Base-by-base conservation (phyloP, 2,797 vertebrate genomes). In the Cichlasoma orientale region DNA sequence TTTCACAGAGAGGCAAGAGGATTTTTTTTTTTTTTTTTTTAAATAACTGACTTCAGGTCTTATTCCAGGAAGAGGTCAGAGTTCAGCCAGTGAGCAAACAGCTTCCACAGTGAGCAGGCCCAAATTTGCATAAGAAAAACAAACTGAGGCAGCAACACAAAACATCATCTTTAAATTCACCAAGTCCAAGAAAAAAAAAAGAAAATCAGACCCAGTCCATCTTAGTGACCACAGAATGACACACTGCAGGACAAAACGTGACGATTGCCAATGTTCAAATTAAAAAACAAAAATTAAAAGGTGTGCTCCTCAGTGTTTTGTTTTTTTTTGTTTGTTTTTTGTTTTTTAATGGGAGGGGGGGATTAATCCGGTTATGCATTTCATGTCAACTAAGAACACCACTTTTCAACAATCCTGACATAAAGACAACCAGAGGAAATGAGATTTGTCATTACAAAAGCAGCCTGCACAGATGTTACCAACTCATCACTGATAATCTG, bases 61-160 rank as follows among this genome's bases (percentile, higher is more conserved):
- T 27, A 41, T 74, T 85, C 38, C 56, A 87, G 72, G 19, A 52
- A 55, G 38, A 83, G 75, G 85, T 90, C 75, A 87, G 70, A 79
- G 80, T 85, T 90, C 83, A 91, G 84, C 82, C 83, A 80, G 76
- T 82, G 77, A 88, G 84, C 84, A 80, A 82, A 72, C 29, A 16
- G 75, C 84, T 77, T 90, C 90, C 91, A 94, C 86, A 93, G 93
- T 93, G 91, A 94, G 86, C 82, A 86, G 89, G 86, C 85, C 88
- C 69, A 36, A 72, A 84, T 66, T 90, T 90, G 88, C 85, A 91
- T 87, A 82, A 87, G 50, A 74, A 84, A 82, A 74, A 86, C 19
- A 75, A 72, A 78, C 53, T 25, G 38, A 56, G 56, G 57, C 31
- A 50, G 56, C 70, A 80, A 89, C 69, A 84, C 68, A 71, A 70